Conservation (phyloP, 2,888 invertebrate genomes). For the Brachycybe producta region DNA sequence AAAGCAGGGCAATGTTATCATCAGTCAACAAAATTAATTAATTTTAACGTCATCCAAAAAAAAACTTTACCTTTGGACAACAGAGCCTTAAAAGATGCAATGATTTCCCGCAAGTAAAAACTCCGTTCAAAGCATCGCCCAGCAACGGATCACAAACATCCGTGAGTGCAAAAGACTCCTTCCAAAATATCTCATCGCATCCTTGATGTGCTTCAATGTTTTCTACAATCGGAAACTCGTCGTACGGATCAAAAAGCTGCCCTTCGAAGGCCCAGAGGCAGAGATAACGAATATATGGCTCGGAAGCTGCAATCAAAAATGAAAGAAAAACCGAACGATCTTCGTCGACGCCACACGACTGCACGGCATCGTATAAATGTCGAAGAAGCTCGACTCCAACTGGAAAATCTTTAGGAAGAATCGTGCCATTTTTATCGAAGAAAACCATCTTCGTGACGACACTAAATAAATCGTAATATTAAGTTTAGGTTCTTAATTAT, state of each 20-base stretch:
- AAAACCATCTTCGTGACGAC: no score
- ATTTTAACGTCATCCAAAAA: no score
- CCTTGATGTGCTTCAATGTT: background rate
- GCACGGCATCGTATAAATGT: background rate
- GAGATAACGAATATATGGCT: background rate
- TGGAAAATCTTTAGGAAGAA: no score
- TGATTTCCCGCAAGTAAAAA: slow-evolving; percentile 2
- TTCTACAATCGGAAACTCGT: background rate
- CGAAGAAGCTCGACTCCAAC: background rate
- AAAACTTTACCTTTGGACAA: background rate
- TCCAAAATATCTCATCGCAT: background rate
- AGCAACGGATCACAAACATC: background rate
- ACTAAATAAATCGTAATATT: no score
- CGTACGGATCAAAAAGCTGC: background rate
- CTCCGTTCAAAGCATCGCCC: background rate
- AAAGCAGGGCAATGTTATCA: no score
- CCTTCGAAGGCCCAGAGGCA: slow-evolving; percentile 2
- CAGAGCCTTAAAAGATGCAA: background rate
- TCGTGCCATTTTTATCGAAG: no score
- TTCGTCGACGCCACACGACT: background rate
- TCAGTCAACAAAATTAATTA: no score
- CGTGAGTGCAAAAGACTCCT: background rate
- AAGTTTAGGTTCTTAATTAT: no score
- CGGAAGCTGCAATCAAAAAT: background rate
- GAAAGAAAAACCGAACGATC: background rate